A percentile compares a stretch with the other conserved stretches of the same genome.
Conservation (phyloP, 2,797 vertebrate species). For the Pipistrellus pygmaeus region DNA sequence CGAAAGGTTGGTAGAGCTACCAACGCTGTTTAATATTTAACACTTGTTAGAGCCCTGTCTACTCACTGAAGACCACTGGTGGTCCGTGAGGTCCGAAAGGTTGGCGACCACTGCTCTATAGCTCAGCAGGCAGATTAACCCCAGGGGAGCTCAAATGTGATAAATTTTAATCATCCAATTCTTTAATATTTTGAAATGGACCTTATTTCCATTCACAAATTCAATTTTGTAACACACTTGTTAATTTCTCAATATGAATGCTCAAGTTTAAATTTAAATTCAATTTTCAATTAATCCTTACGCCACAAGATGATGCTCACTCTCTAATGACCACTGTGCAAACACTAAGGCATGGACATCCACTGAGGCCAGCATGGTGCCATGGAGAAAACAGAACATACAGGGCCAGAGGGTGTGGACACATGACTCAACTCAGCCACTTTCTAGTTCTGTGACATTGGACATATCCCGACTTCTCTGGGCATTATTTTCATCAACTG, state of each 20-base stretch:
- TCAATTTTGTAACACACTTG: neutral
- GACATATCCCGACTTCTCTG: neutral
- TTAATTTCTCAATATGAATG: neutral
- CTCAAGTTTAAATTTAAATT: neutral
- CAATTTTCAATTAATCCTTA: neutral
- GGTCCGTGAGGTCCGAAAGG: too few species aligned
- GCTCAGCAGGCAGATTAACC: neutral
- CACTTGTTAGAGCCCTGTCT: too few species aligned
- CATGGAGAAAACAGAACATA: neutral
- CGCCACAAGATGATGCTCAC: neutral
- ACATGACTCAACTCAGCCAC: neutral
- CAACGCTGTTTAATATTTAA: too few species aligned
- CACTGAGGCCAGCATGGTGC: fast-evolving
- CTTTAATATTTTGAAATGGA: conserved; percentile 39
- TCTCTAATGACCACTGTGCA: too few species aligned
- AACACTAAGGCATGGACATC: neutral
- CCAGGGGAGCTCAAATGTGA: neutral
- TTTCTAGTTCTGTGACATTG: neutral
- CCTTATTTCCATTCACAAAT: neutral
- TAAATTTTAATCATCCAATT: neutral
- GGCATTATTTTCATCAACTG: neutral
- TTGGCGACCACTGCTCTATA: neutral
- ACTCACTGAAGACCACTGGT: too few species aligned
- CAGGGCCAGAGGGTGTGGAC: too few species aligned
- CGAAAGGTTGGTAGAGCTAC: too few species aligned